phyloP scores from a whole-genome alignment of 1,140 invertebrate species.

The Drosophila azteca region DNA sequence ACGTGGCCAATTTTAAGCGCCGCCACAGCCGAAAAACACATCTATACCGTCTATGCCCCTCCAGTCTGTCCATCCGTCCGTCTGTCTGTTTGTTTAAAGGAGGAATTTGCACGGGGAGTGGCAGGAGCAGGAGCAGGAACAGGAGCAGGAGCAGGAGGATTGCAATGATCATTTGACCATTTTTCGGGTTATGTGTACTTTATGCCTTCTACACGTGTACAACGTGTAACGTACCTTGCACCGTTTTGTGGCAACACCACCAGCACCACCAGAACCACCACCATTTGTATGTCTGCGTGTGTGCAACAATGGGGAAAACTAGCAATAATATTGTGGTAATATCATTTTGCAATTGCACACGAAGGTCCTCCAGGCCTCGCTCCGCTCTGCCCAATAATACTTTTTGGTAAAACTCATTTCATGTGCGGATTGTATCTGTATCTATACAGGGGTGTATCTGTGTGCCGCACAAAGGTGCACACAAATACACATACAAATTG shows the following conservation, averaged over 20 bases:
- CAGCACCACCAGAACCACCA: background rate
- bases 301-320: slow-evolving; percentile 52
- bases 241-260: background rate
- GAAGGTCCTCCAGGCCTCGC: slow-evolving; percentile 10
- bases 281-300: too few relatives aligned
- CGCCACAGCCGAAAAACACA: slow-evolving; percentile 1
- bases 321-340: slow-evolving; percentile 68
- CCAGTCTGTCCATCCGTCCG: too few relatives aligned
- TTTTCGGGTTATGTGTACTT: slow-evolving; percentile 43
- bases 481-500: slow-evolving; percentile 47
- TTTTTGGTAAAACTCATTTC: slow-evolving; percentile 60
- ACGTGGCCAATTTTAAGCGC: slow-evolving; percentile 13
- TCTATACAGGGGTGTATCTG: background rate
- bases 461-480: slow-evolving; percentile 13
- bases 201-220: slow-evolving; percentile 53
- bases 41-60: too few relatives aligned
- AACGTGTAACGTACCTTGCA: background rate
- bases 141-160: too few relatives aligned
- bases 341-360: slow-evolving; percentile 66
- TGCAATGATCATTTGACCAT: slow-evolving; percentile 52
- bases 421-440: background rate
- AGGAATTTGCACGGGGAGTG: slow-evolving; percentile 1
- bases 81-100: slow-evolving; percentile 50
- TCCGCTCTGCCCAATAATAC: slow-evolving; percentile 1
- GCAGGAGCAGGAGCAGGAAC: too few relatives aligned